Evolutionary conservation across 2,888 invertebrate genomes (phyloP).

Genomic region (Ormyrus pomaceus): DNA sequence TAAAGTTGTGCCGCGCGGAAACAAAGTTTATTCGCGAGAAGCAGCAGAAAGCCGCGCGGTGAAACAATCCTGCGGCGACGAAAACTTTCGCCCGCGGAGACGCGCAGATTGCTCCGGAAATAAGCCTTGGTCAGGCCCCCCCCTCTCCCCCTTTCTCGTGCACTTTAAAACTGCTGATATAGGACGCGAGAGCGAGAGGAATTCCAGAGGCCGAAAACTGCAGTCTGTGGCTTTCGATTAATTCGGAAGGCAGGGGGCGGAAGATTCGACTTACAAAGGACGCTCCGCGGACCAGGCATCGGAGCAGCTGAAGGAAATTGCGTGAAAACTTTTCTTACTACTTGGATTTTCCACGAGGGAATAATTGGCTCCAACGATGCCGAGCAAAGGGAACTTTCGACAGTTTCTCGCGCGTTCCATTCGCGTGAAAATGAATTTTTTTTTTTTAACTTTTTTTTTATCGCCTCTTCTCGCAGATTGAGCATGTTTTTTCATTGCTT

Average conservation of each 20-base stretch:
- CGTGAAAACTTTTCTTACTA: conserved; percentile 34
- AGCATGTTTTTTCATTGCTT: no score
- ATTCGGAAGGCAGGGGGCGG: conserved; percentile 22
- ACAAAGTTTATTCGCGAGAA: conserved; percentile 35
- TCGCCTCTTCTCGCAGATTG: no score
- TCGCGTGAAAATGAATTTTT: conserved; percentile 41
- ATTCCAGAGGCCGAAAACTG: conserved; percentile 39
- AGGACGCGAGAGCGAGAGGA: conserved; percentile 11
- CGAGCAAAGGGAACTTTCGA: not conserved
- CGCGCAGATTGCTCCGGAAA: conserved; percentile 39
- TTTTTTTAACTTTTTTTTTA: not conserved
- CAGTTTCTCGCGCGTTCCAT: not conserved
- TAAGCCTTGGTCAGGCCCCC: conserved; percentile 43
- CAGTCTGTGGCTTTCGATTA: conserved; percentile 52
- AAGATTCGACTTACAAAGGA: not conserved
- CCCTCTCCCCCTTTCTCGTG: not conserved
- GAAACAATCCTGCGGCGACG: conserved; percentile 36
- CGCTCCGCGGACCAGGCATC: not conserved
- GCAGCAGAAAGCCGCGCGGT: not conserved
- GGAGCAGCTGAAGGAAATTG: conserved; percentile 27
- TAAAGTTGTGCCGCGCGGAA: conserved; percentile 34
- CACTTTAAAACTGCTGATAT: conserved; percentile 51
- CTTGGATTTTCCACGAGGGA: conserved; percentile 20
- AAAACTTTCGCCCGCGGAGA: conserved; percentile 19
- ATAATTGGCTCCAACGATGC: conserved; percentile 48